Evolutionary conservation across 2,888 invertebrate species (phyloP), one percentile per base, ranked within the genome.

Genomic region (Stenchaetothrips biformis): DNA sequence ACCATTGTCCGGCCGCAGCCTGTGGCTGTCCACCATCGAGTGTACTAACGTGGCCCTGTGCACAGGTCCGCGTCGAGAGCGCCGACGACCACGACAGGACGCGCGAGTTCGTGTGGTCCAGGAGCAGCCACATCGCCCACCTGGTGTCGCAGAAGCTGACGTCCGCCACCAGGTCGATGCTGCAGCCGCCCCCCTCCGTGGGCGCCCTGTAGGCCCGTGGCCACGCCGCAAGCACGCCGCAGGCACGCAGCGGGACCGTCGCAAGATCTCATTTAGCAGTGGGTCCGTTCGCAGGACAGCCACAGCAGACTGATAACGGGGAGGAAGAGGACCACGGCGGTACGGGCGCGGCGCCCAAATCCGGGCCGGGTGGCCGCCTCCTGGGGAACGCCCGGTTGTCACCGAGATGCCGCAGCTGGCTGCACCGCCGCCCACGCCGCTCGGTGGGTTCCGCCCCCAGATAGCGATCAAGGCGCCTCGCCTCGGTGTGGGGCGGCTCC

Each of bases 111-210:
- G 91, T 95, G 78, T 95, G 95, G 95, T 92, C 91, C 84, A 90
- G 94, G 83, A 95, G 94, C 83, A 92, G 94, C 0, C 92, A 94
- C 86, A 95, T 95, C 83, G 95, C 95, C 21, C 92, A 93, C 84
- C 90, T 95, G 74, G 95, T 95, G 6, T 94, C 95, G 0, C 92
- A 93, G 86, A 94, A 95, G 87, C 88, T 95, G 67, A 91, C 91
- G 7, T 87, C 89, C 7, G 91, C 90, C 7, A 88, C 91, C 0
- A 88, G 88, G 83, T 90, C 90, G n/a, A 89, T 91, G 90, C 86
- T 91, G 48, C 87, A 89, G 84, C 90, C 90, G 78, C 88, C 89
- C 59, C 89, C 89, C 18, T 62, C 74, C 59, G 79, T 80, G 16
- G 78, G 62, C 21, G 49, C 80, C 67, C 67, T 67, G n/a, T 27